Evolutionary conservation across 2,113 vertebrate genomes (phyloP).

Genomic region (Festucalex cinctus): DNA sequence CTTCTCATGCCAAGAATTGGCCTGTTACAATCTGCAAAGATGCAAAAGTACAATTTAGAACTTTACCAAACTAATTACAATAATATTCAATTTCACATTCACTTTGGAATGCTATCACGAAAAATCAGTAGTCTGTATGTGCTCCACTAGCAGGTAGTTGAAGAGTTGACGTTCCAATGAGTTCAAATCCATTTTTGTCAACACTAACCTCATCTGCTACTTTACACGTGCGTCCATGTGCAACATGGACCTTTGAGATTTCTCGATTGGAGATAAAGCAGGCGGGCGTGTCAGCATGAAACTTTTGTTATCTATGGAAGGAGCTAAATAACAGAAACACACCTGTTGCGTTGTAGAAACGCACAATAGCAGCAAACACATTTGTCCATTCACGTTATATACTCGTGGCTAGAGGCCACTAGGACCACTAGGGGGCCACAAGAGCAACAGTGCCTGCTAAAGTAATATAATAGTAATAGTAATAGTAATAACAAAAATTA

Average conservation of each 20-base stretch:
- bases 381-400: background rate
- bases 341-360: background rate
- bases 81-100: background rate
- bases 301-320: background rate
- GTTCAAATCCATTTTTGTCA: conserved; percentile 3
- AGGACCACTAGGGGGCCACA: background rate
- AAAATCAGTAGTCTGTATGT: background rate
- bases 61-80: background rate
- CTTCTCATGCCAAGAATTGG: conserved; percentile 67
- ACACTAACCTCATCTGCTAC: conserved; percentile 9
- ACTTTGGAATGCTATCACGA: background rate
- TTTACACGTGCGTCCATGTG: conserved; percentile 22
- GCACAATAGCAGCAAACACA: background rate
- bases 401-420: background rate
- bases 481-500: no score
- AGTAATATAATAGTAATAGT: no score
- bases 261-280: conserved; percentile 46
- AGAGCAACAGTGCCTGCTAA: background rate
- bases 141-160: background rate
- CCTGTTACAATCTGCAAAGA: background rate
- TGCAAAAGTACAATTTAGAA: background rate
- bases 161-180: background rate
- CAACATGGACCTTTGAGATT: conserved; percentile 61
- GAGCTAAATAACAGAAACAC: background rate
- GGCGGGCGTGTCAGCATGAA: background rate